Percentiles rank a stretch among this genome's conserved stretches.
Evolutionary conservation across 2,797 vertebrate genomes (phyloP).

Genomic region (Numenius phaeopus): DNA sequence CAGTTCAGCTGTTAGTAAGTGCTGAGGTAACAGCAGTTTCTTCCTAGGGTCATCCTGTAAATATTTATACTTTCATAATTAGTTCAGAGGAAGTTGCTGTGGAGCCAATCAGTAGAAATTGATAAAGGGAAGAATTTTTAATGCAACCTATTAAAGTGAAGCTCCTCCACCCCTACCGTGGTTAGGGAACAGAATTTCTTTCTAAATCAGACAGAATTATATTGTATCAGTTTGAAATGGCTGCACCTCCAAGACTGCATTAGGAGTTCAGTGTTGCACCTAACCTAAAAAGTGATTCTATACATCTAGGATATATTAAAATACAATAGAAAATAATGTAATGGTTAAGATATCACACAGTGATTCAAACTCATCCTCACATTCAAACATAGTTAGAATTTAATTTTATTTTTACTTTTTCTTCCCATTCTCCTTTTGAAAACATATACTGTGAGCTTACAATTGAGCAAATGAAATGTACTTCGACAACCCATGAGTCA

Average conservation of each 20-base stretch:
- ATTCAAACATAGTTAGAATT: neutral
- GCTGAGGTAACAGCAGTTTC: neutral
- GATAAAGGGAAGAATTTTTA: neutral
- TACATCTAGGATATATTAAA: neutral
- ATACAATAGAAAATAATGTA: neutral
- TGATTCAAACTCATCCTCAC: neutral
- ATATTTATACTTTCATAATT: neutral
- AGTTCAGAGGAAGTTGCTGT: neutral
- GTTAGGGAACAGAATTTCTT: neutral
- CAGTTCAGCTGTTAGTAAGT: neutral
- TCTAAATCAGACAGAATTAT: neutral
- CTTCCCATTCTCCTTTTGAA: neutral
- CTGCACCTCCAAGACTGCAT: neutral
- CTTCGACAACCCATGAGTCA: neutral
- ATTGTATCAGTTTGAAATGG: neutral
- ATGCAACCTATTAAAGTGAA: neutral
- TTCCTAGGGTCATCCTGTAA: neutral
- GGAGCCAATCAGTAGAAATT: neutral
- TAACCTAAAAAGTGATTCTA: neutral
- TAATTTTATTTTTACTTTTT: conserved; percentile 19
- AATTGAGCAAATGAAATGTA: neutral
- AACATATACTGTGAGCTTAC: neutral
- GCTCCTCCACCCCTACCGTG: neutral
- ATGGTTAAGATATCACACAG: neutral
- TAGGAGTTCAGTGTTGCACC: neutral